Percentiles rank a stretch among this genome's conserved stretches.
Conservation (phyloP, 2,888 invertebrate genomes). For the Frankliniella intonsa region DNA sequence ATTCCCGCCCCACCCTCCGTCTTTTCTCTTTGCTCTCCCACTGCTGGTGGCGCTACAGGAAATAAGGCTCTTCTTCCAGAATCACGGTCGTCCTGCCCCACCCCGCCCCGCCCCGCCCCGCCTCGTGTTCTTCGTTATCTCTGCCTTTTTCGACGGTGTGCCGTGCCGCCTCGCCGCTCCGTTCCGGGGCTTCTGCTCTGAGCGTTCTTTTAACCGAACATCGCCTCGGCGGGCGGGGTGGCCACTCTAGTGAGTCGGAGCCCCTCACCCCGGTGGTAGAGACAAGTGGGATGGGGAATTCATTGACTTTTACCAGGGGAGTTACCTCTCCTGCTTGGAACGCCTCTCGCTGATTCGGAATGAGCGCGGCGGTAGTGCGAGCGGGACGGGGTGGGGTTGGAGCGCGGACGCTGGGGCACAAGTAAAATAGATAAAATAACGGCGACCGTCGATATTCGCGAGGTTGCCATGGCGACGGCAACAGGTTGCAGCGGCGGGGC, state of each 20-base stretch:
- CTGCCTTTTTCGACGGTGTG: too few relatives aligned
- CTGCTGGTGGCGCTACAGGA: background rate
- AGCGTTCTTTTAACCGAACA: too few relatives aligned
- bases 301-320: constrained; percentile 5
- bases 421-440: constrained; percentile 5
- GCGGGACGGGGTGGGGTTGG: constrained; percentile 41
- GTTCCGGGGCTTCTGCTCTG: too few relatives aligned
- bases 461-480: constrained; percentile 46
- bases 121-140: too few relatives aligned
- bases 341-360: background rate
- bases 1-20: background rate
- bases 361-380: background rate
- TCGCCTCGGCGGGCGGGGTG: background rate
- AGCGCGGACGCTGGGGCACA: background rate
- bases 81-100: background rate
- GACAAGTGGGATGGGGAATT: background rate
- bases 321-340: background rate
- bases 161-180: background rate
- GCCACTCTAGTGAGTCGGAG: background rate
- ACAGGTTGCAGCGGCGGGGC: background rate
- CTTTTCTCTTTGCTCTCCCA: background rate
- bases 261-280: background rate
- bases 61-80: background rate
- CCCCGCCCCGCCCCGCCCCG: background rate
- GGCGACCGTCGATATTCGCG: constrained; percentile 27